A percentile compares a stretch with the other conserved stretches of the same genome.
Evolutionary conservation across 35 echinoderm and acorn worm genomes (phyloP).

Genomic region (Heliocidaris erythrogramma): DNA sequence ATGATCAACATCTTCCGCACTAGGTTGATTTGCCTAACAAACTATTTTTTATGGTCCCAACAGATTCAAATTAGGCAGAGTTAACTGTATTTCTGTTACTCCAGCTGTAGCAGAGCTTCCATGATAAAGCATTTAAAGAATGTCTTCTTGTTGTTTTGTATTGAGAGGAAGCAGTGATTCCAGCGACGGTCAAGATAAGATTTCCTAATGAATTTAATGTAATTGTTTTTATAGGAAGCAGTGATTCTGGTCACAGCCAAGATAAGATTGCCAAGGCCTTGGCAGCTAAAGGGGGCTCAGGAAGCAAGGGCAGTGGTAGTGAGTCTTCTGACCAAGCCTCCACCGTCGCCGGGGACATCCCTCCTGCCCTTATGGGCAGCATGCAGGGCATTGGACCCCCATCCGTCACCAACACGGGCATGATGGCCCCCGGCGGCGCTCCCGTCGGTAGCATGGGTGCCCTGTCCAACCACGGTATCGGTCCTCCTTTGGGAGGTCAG

Average conservation of each 20-base stretch:
- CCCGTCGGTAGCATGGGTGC: not conserved
- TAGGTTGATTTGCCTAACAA: no score
- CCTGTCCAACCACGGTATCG: not conserved
- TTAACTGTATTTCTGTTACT: no score
- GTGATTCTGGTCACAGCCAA: constrained; percentile 92
- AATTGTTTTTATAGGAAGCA: constrained; percentile 70
- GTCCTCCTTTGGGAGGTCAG: not conserved
- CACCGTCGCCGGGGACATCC: not conserved
- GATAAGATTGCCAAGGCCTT: constrained; percentile 62
- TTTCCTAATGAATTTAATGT: no score
- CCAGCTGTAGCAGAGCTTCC: no score
- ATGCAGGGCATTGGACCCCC: constrained; percentile 23
- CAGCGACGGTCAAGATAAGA: no score
- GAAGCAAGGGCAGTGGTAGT: constrained; percentile 65
- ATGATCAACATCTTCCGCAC: no score
- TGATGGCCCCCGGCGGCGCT: constrained; percentile 6
- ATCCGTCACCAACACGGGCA: not conserved
- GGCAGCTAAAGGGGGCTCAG: constrained; percentile 83
- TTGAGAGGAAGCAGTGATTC: not conserved
- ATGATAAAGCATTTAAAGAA: not conserved
- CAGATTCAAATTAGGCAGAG: no score
- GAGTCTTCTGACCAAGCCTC: constrained; percentile 72
- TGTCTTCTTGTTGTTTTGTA: not conserved
- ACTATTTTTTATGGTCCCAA: no score
- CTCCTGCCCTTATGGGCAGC: constrained; percentile 15